phyloP scores from a whole-genome alignment of 2,888 invertebrate genomes.

The Dynastes hyllus region DNA sequence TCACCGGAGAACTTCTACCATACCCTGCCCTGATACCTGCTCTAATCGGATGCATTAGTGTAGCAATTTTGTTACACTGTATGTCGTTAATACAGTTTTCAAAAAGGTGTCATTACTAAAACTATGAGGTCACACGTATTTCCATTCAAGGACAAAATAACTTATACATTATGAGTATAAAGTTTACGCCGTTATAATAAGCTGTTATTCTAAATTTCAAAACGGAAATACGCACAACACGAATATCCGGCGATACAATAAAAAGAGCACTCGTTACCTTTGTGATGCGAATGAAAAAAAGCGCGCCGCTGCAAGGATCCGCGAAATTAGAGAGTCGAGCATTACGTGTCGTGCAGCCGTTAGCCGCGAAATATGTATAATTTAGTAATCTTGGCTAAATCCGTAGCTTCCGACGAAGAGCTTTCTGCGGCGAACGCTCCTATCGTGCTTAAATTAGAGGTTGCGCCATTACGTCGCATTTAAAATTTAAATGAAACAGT shows the following conservation, averaged over 20 bases:
- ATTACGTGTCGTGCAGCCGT: constrained; percentile 30
- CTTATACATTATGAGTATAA: too few relatives aligned
- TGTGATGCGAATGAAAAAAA: constrained; percentile 4
- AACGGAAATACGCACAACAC: constrained; percentile 6
- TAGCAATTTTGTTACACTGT: too few relatives aligned
- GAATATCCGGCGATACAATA: neutral
- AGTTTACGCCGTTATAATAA: neutral
- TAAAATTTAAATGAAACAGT: constrained; percentile 38
- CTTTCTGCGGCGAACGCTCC: constrained; percentile 27
- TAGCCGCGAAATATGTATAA: constrained; percentile 32
- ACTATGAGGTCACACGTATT: too few relatives aligned
- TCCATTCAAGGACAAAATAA: too few relatives aligned
- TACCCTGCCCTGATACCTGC: too few relatives aligned
- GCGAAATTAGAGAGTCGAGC: constrained; percentile 5
- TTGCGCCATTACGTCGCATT: constrained; percentile 27
- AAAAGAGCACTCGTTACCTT: neutral
- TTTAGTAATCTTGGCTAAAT: constrained; percentile 46
- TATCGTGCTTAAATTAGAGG: constrained; percentile 19
- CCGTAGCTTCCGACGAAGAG: constrained; percentile 36
- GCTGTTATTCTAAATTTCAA: neutral
- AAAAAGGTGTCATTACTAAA: too few relatives aligned
- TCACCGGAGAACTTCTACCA: too few relatives aligned
- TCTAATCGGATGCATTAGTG: too few relatives aligned
- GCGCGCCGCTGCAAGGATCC: neutral
- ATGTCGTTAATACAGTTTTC: too few relatives aligned